These are phyloP conservation scores for Temnopleurus reevesii DNA, from an alignment of 53 echinoderm and acorn worm genomes.

Conservation along the genomic window DNA sequence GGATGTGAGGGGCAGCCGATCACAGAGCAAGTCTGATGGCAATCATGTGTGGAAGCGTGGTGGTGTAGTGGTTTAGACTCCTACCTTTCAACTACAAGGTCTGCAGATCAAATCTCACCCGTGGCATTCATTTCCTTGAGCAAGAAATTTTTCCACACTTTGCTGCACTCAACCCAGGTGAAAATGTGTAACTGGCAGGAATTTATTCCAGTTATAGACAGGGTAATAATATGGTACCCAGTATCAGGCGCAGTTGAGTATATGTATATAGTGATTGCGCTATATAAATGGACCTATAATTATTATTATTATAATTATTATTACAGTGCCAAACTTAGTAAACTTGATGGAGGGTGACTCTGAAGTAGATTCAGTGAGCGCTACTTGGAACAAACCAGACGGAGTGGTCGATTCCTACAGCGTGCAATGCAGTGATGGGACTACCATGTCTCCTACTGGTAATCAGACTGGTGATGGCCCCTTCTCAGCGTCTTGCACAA, in stretches of 20 bases:
- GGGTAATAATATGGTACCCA: not conserved
- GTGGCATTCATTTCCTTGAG: too few species aligned
- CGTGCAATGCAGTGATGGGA: not conserved
- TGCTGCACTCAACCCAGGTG: not conserved
- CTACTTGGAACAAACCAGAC: not conserved
- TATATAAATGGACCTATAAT: not conserved
- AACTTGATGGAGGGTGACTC: slow-evolving; percentile 29
- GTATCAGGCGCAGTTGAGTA: too few species aligned
- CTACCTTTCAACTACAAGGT: too few species aligned
- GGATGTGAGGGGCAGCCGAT: too few species aligned
- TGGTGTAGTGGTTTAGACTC: too few species aligned
- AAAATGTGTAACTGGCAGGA: not conserved
- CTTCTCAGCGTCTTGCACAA: not conserved
- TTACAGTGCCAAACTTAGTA: slow-evolving; percentile 67
- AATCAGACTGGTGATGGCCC: not conserved
- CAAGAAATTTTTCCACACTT: not conserved
- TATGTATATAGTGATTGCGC: not conserved
- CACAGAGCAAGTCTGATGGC: too few species aligned
- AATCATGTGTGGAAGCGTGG: too few species aligned
- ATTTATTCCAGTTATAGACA: not conserved
- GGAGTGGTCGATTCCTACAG: not conserved
- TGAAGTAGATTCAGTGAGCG: slow-evolving; percentile 45
- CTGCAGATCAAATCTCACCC: too few species aligned
- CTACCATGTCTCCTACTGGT: not conserved
- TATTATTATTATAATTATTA: not conserved